Conservation (phyloP, 2,797 vertebrate species). For the Anolis apletophallus region DNA sequence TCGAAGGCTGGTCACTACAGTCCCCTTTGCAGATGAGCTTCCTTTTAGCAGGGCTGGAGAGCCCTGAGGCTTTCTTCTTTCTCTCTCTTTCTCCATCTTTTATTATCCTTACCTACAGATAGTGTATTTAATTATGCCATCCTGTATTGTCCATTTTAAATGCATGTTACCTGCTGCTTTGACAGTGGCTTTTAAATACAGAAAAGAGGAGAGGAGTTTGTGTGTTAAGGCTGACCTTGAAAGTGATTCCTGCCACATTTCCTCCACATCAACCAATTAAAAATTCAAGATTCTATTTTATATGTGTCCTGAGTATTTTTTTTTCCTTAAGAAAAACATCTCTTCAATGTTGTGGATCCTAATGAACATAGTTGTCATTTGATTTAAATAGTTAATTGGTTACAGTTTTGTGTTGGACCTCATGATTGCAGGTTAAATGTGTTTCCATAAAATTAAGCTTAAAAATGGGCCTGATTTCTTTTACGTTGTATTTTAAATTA, state of each 20-base stretch:
- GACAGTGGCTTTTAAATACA: constrained; percentile 71
- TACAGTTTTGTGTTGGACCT: constrained; percentile 28
- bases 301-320: constrained; percentile 53
- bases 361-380: constrained; percentile 31
- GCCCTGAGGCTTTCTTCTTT: constrained; percentile 72
- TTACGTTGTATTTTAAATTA: background rate
- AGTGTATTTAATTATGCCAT: constrained; percentile 70
- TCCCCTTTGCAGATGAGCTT: constrained; percentile 59
- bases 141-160: constrained; percentile 64
- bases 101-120: constrained; percentile 65
- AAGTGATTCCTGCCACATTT: constrained; percentile 50
- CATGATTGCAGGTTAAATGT: constrained; percentile 52
- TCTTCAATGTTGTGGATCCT: constrained; percentile 36
- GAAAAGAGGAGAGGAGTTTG: constrained; percentile 47
- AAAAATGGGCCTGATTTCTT: background rate
- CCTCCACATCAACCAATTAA: constrained; percentile 74
- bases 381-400: constrained; percentile 25
- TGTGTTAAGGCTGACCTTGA: constrained; percentile 60
- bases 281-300: constrained; percentile 68
- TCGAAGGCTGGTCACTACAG: constrained; percentile 55
- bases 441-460: constrained; percentile 32
- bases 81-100: constrained; percentile 48
- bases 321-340: constrained; percentile 46
- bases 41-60: constrained; percentile 57
- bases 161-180: constrained; percentile 69